phyloP scores from a whole-genome alignment of 2,113 vertebrate species.

The Telmatochromis sp. region DNA sequence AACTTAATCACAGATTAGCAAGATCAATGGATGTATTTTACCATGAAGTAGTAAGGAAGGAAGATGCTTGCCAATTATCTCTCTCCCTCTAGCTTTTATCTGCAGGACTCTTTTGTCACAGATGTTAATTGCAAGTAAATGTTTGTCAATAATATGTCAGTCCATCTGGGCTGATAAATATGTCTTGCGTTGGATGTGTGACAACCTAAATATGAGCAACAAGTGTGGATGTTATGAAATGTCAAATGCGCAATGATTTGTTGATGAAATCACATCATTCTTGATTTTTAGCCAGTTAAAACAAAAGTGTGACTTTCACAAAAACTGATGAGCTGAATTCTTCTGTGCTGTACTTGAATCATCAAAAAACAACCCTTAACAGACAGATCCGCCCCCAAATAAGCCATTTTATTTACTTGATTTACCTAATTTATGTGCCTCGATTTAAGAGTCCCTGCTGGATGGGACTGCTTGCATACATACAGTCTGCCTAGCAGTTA shows the following conservation, averaged over 20 bases:
- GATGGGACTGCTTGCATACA: not conserved
- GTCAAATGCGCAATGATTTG: not conserved
- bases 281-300: not conserved
- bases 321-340: not conserved
- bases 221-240: not conserved
- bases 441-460: not conserved
- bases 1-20: conserved; percentile 30
- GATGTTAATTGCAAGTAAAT: conserved; percentile 53
- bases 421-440: not conserved
- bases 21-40: conserved; percentile 34
- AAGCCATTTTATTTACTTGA: not conserved
- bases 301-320: not conserved
- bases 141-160: conserved; percentile 44
- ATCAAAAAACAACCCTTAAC: not conserved
- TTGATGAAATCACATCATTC: not conserved
- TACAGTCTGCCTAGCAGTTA: not conserved
- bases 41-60: conserved; percentile 13
- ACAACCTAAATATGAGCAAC: conserved; percentile 21
- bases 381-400: not conserved
- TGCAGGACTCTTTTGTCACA: conserved; percentile 27
- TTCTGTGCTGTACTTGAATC: not conserved
- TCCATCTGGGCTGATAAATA: conserved; percentile 31
- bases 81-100: conserved; percentile 36
- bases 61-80: conserved; percentile 22
- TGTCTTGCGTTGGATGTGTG: conserved; percentile 27